Conservation (phyloP, 2,797 vertebrate species). For the Myotis planiceps region DNA sequence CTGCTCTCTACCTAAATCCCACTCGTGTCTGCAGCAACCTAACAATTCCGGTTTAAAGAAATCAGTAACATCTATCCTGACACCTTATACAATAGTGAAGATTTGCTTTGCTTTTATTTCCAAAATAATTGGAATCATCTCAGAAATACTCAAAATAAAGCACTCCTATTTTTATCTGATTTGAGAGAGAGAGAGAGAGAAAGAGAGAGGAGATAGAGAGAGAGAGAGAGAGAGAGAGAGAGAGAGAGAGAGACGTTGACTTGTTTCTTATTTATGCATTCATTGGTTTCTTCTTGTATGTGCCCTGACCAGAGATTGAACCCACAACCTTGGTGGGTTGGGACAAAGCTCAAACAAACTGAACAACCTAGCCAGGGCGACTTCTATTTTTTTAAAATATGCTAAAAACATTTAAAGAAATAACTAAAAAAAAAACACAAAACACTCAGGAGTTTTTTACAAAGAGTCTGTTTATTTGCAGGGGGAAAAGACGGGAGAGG, state of each 20-base stretch:
- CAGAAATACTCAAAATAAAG: neutral
- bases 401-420: neutral
- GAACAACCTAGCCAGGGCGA: neutral
- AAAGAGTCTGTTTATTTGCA: neutral
- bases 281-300: too few species aligned
- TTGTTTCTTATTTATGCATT: neutral
- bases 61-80: neutral
- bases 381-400: neutral
- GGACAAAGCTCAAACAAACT: neutral
- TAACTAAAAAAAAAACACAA: neutral
- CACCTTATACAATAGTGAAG: neutral
- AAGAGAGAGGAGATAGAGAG: too few species aligned
- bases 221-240: too few species aligned
- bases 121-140: neutral
- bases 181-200: too few species aligned
- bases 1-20: neutral
- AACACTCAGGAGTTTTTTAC: neutral
- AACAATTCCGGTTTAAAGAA: neutral
- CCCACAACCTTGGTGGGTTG: too few species aligned
- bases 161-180: neutral
- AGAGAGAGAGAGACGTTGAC: too few species aligned
- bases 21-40: neutral
- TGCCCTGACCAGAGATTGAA: too few species aligned
- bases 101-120: neutral
- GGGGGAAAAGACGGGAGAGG: neutral